These are phyloP conservation scores for Bettongia penicillata DNA, from an alignment of 2,113 vertebrate species.

Conservation along the genomic window DNA sequence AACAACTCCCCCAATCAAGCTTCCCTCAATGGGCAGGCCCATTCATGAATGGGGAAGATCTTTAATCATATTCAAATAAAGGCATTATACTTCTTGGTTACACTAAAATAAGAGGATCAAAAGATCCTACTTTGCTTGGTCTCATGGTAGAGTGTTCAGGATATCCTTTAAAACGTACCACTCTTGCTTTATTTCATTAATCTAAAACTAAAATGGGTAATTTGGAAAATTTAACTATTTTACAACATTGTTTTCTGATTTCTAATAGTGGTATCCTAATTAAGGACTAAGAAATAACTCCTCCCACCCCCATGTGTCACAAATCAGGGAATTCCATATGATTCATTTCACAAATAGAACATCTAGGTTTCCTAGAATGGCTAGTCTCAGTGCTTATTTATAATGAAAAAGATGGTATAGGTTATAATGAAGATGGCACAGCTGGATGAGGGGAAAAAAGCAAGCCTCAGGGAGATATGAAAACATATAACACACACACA, in stretches of 20 bases:
- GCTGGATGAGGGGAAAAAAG: conserved; percentile 19
- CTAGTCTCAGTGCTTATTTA: conserved; percentile 2
- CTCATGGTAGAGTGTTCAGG: background rate
- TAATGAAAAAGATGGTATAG: background rate
- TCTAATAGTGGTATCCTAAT: background rate
- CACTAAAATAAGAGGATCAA: too few species aligned
- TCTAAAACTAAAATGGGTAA: too few species aligned
- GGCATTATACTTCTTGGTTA: too few species aligned
- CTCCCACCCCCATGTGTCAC: background rate
- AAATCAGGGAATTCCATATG: background rate
- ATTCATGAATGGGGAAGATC: too few species aligned
- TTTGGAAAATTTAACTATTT: too few species aligned
- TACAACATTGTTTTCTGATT: background rate
- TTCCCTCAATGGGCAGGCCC: too few species aligned
- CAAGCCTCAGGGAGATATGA: background rate
- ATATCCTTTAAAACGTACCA: background rate
- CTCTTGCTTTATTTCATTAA: too few species aligned
- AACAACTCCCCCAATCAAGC: too few species aligned
- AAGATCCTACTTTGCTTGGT: too few species aligned
- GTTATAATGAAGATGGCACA: conserved; percentile 7
- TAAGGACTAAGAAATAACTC: background rate
- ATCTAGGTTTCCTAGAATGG: background rate
- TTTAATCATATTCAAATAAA: too few species aligned
- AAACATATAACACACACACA: conserved; percentile 13
- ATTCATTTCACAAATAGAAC: background rate